Evolutionary conservation across 1,140 invertebrate species (phyloP), one percentile per base, ranked within the genome.

Genomic region (Lordiphosa clarofinis): DNA sequence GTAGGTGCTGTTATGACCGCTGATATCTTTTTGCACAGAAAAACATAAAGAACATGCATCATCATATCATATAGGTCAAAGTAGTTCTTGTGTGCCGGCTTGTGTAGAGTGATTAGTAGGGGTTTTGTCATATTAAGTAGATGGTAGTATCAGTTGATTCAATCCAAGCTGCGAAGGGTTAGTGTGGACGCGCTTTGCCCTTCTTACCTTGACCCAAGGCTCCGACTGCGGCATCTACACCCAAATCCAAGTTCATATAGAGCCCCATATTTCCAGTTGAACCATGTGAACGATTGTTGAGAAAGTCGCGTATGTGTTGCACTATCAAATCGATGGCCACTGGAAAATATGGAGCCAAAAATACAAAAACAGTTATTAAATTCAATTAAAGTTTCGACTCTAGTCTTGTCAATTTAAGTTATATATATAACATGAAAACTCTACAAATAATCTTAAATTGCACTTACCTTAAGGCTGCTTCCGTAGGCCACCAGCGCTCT

Each of bases 261-360:
- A 88, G 50, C 4, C 68, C 62, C 62, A 88, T 79, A 10, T 86
- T 88, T 4, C 64, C 59, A 10, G 87, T 78, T 3, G 87, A 88
- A 6, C 82, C 82, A 35, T 68, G 71, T 6, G 87, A 79, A 12
- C 92, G 90, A 70, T 92, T 92, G 71, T 90, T 92, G 60, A 94
- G 87, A 70, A 94, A 92, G 90, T 98, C 96, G 86, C 94, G 92
- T 78, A 98, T 97, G 89, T 97, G 96, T 89, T 98, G 96, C 4
- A 98, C 96, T 78, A 98, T 97, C 75, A 98, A 90, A 81, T 97
- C 96, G 87, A 98, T 97, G 42, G 97, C 97, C 87, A 98, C 97
- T 96, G 92, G 42, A 92, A 92, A 64, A 55, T 47, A 81, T 10
- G 58, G 50, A 57, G 50, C 6, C 28, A 5, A 40, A 50, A 5